Evolutionary conservation across 1,140 invertebrate genomes (phyloP).

Genomic region (Tribolium madens): DNA sequence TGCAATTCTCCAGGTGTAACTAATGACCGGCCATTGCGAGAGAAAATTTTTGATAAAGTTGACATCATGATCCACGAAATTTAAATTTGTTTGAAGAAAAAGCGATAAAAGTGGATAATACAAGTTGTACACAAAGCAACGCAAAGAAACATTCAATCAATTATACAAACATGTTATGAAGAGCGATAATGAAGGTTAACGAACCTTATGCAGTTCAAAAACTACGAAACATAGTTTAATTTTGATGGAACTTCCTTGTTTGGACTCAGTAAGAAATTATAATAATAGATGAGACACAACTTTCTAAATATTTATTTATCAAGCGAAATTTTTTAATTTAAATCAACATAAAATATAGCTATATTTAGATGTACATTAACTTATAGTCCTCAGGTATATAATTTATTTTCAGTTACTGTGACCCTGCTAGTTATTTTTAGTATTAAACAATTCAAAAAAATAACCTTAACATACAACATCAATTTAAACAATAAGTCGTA

Average conservation of each 20-base stretch:
- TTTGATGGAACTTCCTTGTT: constrained; percentile 29
- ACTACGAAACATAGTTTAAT: constrained; percentile 31
- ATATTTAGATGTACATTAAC: background rate
- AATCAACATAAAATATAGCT: too few species aligned
- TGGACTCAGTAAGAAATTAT: background rate
- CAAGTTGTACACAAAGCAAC: background rate
- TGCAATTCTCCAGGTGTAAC: constrained; percentile 12
- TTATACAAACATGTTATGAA: constrained; percentile 33
- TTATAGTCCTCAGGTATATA: background rate
- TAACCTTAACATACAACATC: constrained; percentile 11
- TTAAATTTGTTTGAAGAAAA: constrained; percentile 11
- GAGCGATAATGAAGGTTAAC: constrained; percentile 37
- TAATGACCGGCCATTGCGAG: background rate
- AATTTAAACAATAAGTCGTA: constrained; percentile 20
- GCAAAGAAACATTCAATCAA: constrained; percentile 28
- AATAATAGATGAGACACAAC: constrained; percentile 5
- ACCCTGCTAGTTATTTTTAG: constrained; percentile 24
- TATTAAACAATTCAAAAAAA: constrained; percentile 4
- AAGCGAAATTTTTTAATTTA: background rate
- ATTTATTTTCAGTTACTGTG: constrained; percentile 21
- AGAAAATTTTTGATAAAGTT: too few species aligned
- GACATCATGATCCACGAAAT: background rate
- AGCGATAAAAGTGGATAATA: background rate
- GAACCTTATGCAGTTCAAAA: constrained; percentile 28
- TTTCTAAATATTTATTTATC: constrained; percentile 21